Base-by-base conservation (phyloP, 37 sponge, comb jelly and placozoan species). In the Beroe forskalii region DNA sequence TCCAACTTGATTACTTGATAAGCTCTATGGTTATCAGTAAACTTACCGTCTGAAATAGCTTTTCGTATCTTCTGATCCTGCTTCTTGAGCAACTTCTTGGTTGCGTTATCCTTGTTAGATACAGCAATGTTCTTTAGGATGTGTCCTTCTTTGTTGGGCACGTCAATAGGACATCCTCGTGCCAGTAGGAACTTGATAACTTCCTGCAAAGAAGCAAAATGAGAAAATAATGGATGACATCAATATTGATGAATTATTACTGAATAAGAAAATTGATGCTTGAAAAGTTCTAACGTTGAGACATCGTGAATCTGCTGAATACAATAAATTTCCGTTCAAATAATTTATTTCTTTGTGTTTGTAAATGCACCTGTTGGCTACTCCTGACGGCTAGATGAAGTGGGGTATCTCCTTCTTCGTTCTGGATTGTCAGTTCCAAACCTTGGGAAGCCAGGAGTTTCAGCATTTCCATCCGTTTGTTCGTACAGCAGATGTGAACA, bases 21-120 rank as follows among this genome's bases (percentile, higher is more conserved):
- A n/a, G n/a, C n/a, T n/a, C n/a, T n/a, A n/a, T n/a, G n/a, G n/a
- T n/a, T n/a, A n/a, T n/a, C n/a, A n/a, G n/a, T n/a, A n/a, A n/a
- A 22, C 25, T 23, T 23, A 22, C 44, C 86, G 55, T 80, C 86
- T 37, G 86, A 27, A 23, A 44, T 30, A 1, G 55, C 44, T 42
- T 80, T 80, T 27, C 40, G 27, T 40, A 41, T 44, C 55, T 42
- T 80, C 1, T 43, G 0, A 6, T 80, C 86, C n/a, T 80, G 55
- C 27, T 80, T 80, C 55, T 80, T 80, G 30, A 80, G 86, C 28
- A 80, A 48, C 27, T 80, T 80, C 40, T 80, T 80, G 8, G 86
- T 80, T 2, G 86, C 55, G 25, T 20, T 43, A 30, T 80, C 86
- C 48, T 80, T 80, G 55, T 80, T 80, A 0, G 86, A 19, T 3